Evolutionary conservation across 2,888 invertebrate species (phyloP).

Genomic region (Proisotoma minuta): DNA sequence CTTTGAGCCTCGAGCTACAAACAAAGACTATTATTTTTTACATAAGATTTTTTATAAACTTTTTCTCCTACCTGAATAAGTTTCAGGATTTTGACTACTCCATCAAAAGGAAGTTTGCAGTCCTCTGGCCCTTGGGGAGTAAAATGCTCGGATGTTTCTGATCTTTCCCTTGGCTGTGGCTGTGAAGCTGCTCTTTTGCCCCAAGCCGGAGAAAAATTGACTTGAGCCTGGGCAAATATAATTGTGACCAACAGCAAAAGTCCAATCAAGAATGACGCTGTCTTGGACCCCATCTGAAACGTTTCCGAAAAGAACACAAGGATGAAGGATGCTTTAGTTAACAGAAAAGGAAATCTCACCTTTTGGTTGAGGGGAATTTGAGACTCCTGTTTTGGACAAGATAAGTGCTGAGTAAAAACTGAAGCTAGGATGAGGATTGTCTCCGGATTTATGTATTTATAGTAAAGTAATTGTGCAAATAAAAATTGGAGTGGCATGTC

Average conservation of each 20-base stretch:
- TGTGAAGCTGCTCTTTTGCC: slow-evolving; percentile 50
- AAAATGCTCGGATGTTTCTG: slow-evolving; percentile 18
- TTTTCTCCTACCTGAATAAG: slow-evolving; percentile 40
- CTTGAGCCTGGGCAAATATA: slow-evolving; percentile 51
- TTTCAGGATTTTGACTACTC: slow-evolving; percentile 37
- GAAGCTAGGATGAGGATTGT: neutral
- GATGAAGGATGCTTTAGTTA: too few species aligned
- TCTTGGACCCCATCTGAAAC: neutral
- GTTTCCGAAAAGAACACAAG: neutral
- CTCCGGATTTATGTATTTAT: slow-evolving; percentile 20
- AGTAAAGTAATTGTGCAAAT: slow-evolving; percentile 31
- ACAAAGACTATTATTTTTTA: too few species aligned
- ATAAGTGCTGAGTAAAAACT: too few species aligned
- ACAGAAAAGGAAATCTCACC: too few species aligned
- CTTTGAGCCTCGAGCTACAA: slow-evolving; percentile 27
- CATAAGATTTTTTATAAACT: too few species aligned
- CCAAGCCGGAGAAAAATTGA: slow-evolving; percentile 60
- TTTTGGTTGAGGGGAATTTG: too few species aligned
- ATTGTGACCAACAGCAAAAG: slow-evolving; percentile 28
- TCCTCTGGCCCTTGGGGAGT: slow-evolving; percentile 25
- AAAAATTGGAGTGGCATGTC: slow-evolving; percentile 28
- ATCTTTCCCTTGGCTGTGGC: slow-evolving; percentile 11
- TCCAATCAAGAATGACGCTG: slow-evolving; percentile 10
- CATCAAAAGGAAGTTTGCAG: slow-evolving; percentile 40
- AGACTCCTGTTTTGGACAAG: too few species aligned